Percentiles rank a stretch among this genome's conserved stretches.
phyloP scores from a whole-genome alignment of 2,888 invertebrate genomes.

The Drosophila parthenogenetica region DNA sequence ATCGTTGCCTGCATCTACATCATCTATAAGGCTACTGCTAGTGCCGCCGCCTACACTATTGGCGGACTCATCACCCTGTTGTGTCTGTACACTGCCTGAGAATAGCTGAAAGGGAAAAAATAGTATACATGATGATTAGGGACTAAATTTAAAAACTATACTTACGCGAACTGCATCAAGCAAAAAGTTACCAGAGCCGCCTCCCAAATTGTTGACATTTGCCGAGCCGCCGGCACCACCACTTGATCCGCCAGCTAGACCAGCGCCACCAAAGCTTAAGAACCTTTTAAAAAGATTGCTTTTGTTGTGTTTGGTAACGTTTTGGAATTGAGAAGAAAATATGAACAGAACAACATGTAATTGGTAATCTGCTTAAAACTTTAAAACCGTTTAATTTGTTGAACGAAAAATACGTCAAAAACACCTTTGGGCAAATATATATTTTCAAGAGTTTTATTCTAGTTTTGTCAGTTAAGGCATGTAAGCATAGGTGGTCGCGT shows the following conservation, averaged over 20 bases:
- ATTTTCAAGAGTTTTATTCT: too few relatives aligned
- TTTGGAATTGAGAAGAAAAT: slow-evolving; percentile 8
- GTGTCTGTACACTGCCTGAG: slow-evolving; percentile 90
- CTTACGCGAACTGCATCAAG: slow-evolving; percentile 96
- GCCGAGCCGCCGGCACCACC: slow-evolving; percentile 82
- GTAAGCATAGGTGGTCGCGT: too few relatives aligned
- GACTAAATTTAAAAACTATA: slow-evolving; percentile 49
- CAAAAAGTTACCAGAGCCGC: slow-evolving; percentile 94
- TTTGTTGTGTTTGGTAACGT: slow-evolving; percentile 42
- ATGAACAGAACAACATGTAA: slow-evolving; percentile 47
- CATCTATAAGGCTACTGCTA: slow-evolving; percentile 84
- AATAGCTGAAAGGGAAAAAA: slow-evolving; percentile 87
- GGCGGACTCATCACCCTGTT: slow-evolving; percentile 87
- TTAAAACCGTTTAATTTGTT: too few relatives aligned
- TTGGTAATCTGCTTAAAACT: slow-evolving; percentile 48
- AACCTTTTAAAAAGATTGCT: slow-evolving; percentile 84
- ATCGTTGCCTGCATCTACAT: slow-evolving; percentile 86
- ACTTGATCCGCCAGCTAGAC: slow-evolving; percentile 77
- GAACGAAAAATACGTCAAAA: too few relatives aligned
- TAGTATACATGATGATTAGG: not conserved
- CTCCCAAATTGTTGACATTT: slow-evolving; percentile 87
- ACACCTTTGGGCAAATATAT: too few relatives aligned
- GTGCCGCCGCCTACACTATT: slow-evolving; percentile 83
- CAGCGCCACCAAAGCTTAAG: slow-evolving; percentile 85
- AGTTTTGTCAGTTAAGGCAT: too few relatives aligned